These are phyloP conservation scores for Caenorhabditis sinica DNA, from an alignment of 2,888 invertebrate species.

Conservation along the genomic window DNA sequence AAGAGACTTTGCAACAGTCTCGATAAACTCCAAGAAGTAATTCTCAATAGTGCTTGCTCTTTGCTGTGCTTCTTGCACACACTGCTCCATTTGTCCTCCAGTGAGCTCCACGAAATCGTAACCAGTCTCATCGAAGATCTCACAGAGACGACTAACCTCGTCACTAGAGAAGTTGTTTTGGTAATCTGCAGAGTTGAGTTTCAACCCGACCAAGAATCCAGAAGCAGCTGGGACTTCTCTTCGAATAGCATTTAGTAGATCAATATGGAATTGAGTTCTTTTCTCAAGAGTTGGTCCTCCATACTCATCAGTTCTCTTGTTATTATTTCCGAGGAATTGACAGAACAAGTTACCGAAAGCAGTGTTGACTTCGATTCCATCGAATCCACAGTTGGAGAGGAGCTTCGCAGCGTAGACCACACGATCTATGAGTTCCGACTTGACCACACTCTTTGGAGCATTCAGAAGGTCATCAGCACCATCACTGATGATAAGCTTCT, in stretches of 20 bases:
- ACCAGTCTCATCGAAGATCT: slow-evolving; percentile 51
- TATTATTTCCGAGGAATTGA: slow-evolving; percentile 57
- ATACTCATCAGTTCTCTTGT: slow-evolving; percentile 63
- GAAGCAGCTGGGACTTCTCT: slow-evolving; percentile 61
- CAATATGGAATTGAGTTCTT: slow-evolving; percentile 57
- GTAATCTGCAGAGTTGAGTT: slow-evolving; percentile 64
- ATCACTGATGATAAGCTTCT: slow-evolving; percentile 51
- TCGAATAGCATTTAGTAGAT: slow-evolving; percentile 51
- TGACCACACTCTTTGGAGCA: slow-evolving; percentile 64
- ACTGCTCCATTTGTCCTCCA: slow-evolving; percentile 62
- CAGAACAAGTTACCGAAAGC: slow-evolving; percentile 65
- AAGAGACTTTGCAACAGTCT: slow-evolving; percentile 37
- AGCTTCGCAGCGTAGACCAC: slow-evolving; percentile 69
- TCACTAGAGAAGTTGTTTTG: slow-evolving; percentile 52
- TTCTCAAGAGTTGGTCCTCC: slow-evolving; percentile 50
- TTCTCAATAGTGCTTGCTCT: slow-evolving; percentile 57
- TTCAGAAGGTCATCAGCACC: slow-evolving; percentile 71
- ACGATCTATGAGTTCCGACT: slow-evolving; percentile 71
- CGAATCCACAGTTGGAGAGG: slow-evolving; percentile 59
- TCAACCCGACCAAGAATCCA: slow-evolving; percentile 58
- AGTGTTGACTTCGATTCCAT: slow-evolving; percentile 60
- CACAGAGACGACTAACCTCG: slow-evolving; percentile 39
- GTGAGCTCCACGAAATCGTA: slow-evolving; percentile 60
- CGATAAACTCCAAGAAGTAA: slow-evolving; percentile 58
- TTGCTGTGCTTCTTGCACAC: slow-evolving; percentile 46